A percentile compares a stretch with the other conserved stretches of the same genome.
These are phyloP conservation scores for Pipa parva DNA, from an alignment of 2,113 vertebrate genomes.

Conservation along the genomic window DNA sequence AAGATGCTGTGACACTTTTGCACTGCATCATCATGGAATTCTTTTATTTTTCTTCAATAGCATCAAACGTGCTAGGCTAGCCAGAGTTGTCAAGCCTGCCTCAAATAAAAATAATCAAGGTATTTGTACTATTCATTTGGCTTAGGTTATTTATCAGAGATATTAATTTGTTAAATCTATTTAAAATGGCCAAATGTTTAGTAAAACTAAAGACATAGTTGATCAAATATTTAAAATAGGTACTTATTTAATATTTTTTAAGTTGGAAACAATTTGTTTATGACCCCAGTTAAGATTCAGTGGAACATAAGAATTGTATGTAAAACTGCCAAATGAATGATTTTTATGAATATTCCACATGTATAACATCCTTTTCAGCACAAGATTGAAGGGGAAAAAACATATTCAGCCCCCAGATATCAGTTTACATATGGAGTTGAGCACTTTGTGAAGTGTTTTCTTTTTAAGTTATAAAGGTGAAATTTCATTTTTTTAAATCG, in stretches of 20 bases:
- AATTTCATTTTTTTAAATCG: neutral
- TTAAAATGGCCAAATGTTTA: constrained; percentile 50
- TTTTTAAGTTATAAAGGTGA: neutral
- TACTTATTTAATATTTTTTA: constrained; percentile 41
- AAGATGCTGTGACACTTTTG: constrained; percentile 68
- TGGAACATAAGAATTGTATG: neutral
- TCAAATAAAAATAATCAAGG: constrained; percentile 39
- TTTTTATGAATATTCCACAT: neutral
- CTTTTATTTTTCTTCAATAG: constrained; percentile 51
- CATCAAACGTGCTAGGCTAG: constrained; percentile 54
- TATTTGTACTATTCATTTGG: constrained; percentile 56
- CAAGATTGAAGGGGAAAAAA: neutral
- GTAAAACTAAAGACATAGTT: constrained; percentile 35
- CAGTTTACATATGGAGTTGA: neutral
- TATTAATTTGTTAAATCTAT: constrained; percentile 42
- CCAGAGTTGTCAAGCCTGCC: constrained; percentile 49
- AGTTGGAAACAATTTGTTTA: constrained; percentile 47
- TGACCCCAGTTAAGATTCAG: neutral
- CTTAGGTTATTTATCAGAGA: constrained; percentile 51
- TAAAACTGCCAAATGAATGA: neutral
- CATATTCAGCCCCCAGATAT: neutral
- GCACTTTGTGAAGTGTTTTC: constrained; percentile 7
- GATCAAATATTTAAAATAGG: constrained; percentile 45
- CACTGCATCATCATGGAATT: constrained; percentile 71
- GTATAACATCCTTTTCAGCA: neutral